A percentile compares a stretch with the other conserved stretches of the same genome.
These are phyloP conservation scores for Tiliqua scincoides DNA, from an alignment of 2,113 vertebrate genomes.

Conservation along the genomic window DNA sequence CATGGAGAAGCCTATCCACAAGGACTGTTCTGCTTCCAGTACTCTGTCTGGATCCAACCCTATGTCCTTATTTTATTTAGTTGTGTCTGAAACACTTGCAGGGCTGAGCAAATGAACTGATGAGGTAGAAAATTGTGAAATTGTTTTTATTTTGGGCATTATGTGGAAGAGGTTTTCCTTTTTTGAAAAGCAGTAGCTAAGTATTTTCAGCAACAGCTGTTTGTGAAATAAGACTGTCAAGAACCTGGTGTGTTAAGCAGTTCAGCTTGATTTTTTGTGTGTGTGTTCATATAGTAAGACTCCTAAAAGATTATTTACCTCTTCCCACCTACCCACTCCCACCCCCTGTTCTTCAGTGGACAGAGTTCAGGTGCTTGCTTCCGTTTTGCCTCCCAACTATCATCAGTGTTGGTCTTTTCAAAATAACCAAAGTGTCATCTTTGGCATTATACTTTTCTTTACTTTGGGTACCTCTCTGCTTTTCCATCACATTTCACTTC, in stretches of 20 bases:
- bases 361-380: not conserved
- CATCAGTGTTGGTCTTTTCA: not conserved
- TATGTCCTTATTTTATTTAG: too few species aligned
- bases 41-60: too few species aligned
- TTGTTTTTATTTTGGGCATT: not conserved
- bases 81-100: not conserved
- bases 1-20: too few species aligned
- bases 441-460: not conserved
- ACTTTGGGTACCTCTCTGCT: not conserved
- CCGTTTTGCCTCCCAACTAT: not conserved
- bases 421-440: not conserved
- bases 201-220: not conserved
- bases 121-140: not conserved
- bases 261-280: not conserved
- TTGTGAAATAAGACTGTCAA: not conserved
- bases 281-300: not conserved
- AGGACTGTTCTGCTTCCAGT: too few species aligned
- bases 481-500: slow-evolving; percentile 3
- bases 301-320: not conserved
- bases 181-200: not conserved
- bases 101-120: not conserved
- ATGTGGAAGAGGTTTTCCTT: not conserved
- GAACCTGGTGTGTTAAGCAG: not conserved
- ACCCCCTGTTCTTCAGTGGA: not conserved
- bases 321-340: not conserved